A percentile compares a stretch with the other conserved stretches of the same genome.
Conservation (phyloP, 2,888 invertebrate genomes). For the Cheilosia vulpina region DNA sequence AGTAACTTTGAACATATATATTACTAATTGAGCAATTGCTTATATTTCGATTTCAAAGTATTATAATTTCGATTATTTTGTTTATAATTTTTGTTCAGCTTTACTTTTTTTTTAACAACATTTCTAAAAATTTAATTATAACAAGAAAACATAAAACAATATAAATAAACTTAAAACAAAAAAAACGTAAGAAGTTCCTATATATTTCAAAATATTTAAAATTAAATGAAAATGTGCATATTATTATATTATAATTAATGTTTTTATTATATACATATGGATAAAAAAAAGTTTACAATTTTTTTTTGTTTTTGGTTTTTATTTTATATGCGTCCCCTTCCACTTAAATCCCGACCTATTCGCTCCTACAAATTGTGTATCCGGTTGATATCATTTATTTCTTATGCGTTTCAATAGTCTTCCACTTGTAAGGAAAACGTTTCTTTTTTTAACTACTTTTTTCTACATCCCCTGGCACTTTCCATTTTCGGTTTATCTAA, state of each 20-base stretch:
- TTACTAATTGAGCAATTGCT: constrained; percentile 12
- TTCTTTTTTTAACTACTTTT: constrained; percentile 13
- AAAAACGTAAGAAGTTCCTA: constrained; percentile 76
- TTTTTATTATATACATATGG: constrained; percentile 75
- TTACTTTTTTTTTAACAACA: constrained; percentile 40
- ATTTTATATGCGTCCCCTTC: constrained; percentile 29
- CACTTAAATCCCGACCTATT: background rate
- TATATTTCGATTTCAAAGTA: constrained; percentile 6
- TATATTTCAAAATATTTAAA: constrained; percentile 76
- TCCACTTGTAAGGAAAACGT: constrained; percentile 53
- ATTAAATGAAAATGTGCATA: constrained; percentile 68
- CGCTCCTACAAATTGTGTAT: background rate
- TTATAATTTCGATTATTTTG: background rate
- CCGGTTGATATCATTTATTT: background rate
- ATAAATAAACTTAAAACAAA: constrained; percentile 51
- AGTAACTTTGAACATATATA: constrained; percentile 23
- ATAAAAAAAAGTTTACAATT: constrained; percentile 78
- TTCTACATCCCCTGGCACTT: constrained; percentile 24
- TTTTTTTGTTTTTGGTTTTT: constrained; percentile 78
- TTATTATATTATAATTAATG: constrained; percentile 61
- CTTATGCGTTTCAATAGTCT: constrained; percentile 31
- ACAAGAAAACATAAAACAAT: background rate
- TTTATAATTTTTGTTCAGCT: constrained; percentile 14
- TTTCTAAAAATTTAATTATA: constrained; percentile 50
- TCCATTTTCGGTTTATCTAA: constrained; percentile 18